phyloP scores from a whole-genome alignment of 2,113 vertebrate genomes.

The Dasypus novemcinctus region DNA sequence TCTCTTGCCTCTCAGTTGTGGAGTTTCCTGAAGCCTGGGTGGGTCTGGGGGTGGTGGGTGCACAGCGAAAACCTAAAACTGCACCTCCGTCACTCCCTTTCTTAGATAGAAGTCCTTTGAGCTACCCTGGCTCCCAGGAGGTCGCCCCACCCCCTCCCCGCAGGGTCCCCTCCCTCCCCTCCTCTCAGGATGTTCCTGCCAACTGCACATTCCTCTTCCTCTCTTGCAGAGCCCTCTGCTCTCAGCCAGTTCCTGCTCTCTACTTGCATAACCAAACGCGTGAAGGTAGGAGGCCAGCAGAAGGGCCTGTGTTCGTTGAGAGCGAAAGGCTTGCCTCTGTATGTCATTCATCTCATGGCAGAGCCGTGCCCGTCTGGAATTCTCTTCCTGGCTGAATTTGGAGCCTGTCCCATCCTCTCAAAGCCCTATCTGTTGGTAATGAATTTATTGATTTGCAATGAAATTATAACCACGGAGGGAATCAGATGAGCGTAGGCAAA shows the following conservation, averaged over 20 bases:
- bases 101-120: neutral
- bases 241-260: neutral
- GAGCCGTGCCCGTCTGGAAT: neutral
- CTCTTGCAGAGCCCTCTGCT: neutral
- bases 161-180: too few species aligned
- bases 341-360: neutral
- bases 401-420: neutral
- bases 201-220: fast-evolving
- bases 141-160: neutral
- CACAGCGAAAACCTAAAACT: neutral
- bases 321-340: neutral
- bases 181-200: neutral
- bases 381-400: neutral
- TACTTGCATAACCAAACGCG: neutral
- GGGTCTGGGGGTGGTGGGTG: fast-evolving
- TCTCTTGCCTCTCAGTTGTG: neutral
- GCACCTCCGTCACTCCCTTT: neutral
- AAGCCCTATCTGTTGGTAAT: neutral
- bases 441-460: neutral
- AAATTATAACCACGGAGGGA: neutral
- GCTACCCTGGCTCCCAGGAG: neutral
- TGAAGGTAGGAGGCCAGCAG: neutral
- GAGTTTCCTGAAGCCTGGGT: neutral
- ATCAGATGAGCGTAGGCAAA: neutral
- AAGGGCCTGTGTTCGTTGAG: neutral